These are phyloP conservation scores for Euzophera pinguis DNA, from an alignment of 2,888 invertebrate species.

Conservation along the genomic window DNA sequence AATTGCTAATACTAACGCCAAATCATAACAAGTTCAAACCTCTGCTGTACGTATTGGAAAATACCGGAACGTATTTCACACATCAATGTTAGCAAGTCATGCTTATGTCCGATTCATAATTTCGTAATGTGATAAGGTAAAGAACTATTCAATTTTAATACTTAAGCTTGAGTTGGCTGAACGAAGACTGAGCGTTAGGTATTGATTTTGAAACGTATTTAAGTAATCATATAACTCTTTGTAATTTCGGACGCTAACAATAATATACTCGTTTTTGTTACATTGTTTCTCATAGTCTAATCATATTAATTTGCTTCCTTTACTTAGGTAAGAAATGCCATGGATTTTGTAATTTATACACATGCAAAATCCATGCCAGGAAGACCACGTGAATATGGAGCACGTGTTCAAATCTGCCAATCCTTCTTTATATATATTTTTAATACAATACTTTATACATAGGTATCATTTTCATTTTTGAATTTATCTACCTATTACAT, in stretches of 20 bases:
- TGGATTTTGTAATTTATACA: no score
- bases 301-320: no score
- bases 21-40: background rate
- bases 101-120: conserved; percentile 8
- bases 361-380: background rate
- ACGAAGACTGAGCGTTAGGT: background rate
- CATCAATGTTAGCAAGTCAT: background rate
- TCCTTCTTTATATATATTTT: background rate
- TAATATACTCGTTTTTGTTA: no score
- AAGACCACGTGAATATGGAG: background rate
- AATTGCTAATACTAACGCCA: no score
- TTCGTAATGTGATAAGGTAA: conserved; percentile 1
- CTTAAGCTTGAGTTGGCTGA: conserved; percentile 14
- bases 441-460: background rate
- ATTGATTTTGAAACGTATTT: no score
- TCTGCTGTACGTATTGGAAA: background rate
- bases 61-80: conserved; percentile 9
- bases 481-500: conserved; percentile 20
- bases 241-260: no score
- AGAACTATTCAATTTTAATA: conserved; percentile 4
- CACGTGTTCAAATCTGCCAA: conserved; percentile 4
- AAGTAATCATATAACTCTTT: no score
- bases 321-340: no score
- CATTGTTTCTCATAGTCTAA: no score
- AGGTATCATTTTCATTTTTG: conserved; percentile 9